A percentile compares a stretch with the other conserved stretches of the same genome.
These are phyloP conservation scores for Aphelenchoides fujianensis DNA, from an alignment of 1,140 invertebrate species.

Conservation along the genomic window DNA sequence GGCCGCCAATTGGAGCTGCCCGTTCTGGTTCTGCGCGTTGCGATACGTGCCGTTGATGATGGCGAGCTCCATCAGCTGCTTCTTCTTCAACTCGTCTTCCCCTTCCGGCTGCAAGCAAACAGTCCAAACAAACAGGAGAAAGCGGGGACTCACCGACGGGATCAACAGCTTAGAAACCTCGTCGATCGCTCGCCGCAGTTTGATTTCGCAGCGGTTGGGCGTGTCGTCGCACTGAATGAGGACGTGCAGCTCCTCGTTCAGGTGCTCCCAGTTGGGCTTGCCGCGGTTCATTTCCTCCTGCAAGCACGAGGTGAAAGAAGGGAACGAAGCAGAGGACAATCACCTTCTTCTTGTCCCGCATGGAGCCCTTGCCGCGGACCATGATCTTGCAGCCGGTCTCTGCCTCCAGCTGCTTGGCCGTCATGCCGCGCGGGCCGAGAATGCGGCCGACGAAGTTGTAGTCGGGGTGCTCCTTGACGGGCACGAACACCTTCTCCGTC, in stretches of 20 bases:
- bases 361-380: constrained; percentile 98
- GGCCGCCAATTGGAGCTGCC: constrained; percentile 29
- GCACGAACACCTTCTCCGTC: constrained; percentile 98
- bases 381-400: constrained; percentile 99
- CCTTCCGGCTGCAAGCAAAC: constrained; percentile 97
- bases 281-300: constrained; percentile 76
- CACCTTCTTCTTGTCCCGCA: constrained; percentile 99
- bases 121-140: too few species aligned
- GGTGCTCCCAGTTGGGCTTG: constrained; percentile 99
- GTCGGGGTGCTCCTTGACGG: constrained; percentile 99
- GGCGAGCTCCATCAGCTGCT: constrained; percentile 98
- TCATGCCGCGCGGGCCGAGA: constrained; percentile 97
- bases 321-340: too few species aligned
- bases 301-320: too few species aligned
- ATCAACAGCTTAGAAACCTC: constrained; percentile 92
- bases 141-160: constrained; percentile 66
- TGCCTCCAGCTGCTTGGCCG: constrained; percentile 97
- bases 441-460: constrained; percentile 99
- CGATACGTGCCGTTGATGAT: constrained; percentile 98
- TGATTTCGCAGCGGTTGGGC: constrained; percentile 87
- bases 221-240: constrained; percentile 97
- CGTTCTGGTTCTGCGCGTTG: constrained; percentile 30
- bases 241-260: constrained; percentile 97
- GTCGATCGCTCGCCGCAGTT: constrained; percentile 87
- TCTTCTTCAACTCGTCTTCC: constrained; percentile 98